Conservation (phyloP, 2,797 vertebrate species). For the Podarcis siculus region DNA sequence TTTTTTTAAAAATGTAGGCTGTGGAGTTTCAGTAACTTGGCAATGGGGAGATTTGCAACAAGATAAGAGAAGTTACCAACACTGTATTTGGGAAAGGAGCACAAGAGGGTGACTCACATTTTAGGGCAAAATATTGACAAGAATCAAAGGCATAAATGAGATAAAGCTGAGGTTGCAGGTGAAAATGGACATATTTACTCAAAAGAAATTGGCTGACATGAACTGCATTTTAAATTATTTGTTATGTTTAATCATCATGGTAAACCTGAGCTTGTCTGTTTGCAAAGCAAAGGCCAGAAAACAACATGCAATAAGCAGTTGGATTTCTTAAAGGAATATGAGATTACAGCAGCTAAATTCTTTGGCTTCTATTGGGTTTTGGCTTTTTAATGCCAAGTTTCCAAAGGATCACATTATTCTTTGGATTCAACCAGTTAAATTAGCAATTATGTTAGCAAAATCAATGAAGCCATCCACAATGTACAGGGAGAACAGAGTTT, state of each 20-base stretch:
- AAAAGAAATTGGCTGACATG: background rate
- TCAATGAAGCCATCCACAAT: conserved; percentile 56
- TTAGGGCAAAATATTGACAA: background rate
- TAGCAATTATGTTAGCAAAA: conserved; percentile 36
- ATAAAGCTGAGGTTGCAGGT: background rate
- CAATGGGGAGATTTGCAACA: background rate
- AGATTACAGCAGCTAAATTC: background rate
- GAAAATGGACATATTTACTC: background rate
- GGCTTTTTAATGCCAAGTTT: conserved; percentile 34
- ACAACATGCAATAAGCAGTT: background rate
- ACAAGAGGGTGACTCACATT: background rate
- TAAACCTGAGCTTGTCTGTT: background rate
- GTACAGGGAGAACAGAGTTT: conserved; percentile 48
- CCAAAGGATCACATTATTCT: conserved; percentile 45
- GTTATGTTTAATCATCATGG: background rate
- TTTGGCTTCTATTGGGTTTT: conserved; percentile 23
- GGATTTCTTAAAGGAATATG: background rate
- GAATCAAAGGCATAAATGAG: background rate
- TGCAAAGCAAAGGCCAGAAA: background rate
- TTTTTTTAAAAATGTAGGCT: background rate
- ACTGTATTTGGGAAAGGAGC: background rate
- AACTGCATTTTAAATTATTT: background rate
- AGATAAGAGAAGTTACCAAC: background rate
- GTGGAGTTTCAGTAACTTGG: conserved; percentile 1
- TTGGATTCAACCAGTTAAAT: conserved; percentile 39